phyloP scores from a whole-genome alignment of 2,113 vertebrate species.

The Marcusenius ussheri region DNA sequence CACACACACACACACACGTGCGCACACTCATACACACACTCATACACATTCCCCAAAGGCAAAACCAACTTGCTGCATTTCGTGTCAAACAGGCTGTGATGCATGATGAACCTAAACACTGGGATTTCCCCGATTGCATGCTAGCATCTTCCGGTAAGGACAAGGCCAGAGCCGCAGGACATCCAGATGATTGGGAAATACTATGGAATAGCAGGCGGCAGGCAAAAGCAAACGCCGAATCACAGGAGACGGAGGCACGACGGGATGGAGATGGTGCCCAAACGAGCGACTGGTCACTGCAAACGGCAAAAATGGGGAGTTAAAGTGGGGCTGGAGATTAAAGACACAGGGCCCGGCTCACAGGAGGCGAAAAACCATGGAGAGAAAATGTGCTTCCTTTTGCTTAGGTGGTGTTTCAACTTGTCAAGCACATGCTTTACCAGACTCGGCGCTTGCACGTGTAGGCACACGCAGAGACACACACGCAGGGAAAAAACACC shows the following conservation, averaged over 20 bases:
- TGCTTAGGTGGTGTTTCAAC: neutral
- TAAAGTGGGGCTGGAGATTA: neutral
- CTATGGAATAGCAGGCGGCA: neutral
- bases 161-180: neutral
- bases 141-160: neutral
- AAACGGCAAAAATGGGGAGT: neutral
- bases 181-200: neutral
- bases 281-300: neutral
- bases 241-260: neutral
- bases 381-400: neutral
- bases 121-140: neutral
- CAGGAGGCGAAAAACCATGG: neutral
- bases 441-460: neutral
- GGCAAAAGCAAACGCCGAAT: neutral
- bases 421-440: constrained; percentile 2
- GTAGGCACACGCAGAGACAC: neutral
- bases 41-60: neutral
- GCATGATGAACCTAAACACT: neutral
- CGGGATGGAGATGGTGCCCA: no score
- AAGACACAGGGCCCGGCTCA: no score
- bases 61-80: neutral
- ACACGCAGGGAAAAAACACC: neutral
- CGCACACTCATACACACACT: neutral
- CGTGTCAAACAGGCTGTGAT: neutral
- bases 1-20: neutral